Evolutionary conservation across 2,888 invertebrate species (phyloP).

Genomic region (Bombylius discolor): DNA sequence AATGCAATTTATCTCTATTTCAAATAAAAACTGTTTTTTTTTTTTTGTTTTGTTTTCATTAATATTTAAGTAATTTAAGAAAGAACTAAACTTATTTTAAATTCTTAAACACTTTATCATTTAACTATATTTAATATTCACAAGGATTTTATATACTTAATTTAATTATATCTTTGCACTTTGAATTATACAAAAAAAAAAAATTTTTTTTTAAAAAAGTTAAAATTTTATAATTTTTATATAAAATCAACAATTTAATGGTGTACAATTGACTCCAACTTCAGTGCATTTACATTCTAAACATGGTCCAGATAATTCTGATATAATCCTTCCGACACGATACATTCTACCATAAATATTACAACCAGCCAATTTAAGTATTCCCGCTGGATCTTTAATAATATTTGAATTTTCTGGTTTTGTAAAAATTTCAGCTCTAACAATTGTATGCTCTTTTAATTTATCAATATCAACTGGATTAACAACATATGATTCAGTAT

Average conservation of each 20-base stretch:
- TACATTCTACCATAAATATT: conserved; percentile 86
- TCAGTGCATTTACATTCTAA: conserved; percentile 78
- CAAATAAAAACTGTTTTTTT: too few relatives aligned
- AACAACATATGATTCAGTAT: conserved; percentile 12
- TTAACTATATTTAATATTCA: too few relatives aligned
- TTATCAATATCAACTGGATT: conserved; percentile 14
- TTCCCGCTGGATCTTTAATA: conserved; percentile 37
- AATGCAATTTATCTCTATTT: too few relatives aligned
- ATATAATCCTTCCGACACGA: conserved; percentile 65
- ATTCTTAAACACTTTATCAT: too few relatives aligned
- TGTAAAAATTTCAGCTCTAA: conserved; percentile 13
- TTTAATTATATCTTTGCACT: too few relatives aligned
- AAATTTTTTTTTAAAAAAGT: not conserved
- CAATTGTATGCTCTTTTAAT: conserved; percentile 1
- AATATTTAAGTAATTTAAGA: too few relatives aligned
- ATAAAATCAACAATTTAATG: conserved; percentile 41
- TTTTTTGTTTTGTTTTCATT: too few relatives aligned
- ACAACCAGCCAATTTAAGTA: conserved; percentile 70
- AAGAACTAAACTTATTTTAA: too few relatives aligned
- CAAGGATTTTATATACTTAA: too few relatives aligned
- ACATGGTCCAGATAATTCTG: conserved; percentile 69
- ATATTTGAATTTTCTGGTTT: conserved; percentile 17
- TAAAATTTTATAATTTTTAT: not conserved
- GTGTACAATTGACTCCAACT: conserved; percentile 69
- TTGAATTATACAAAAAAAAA: too few relatives aligned